A percentile compares a stretch with the other conserved stretches of the same genome.
phyloP scores from a whole-genome alignment of 2,113 vertebrate genomes.

The Sinocyclocheilus anshuiensis region DNA sequence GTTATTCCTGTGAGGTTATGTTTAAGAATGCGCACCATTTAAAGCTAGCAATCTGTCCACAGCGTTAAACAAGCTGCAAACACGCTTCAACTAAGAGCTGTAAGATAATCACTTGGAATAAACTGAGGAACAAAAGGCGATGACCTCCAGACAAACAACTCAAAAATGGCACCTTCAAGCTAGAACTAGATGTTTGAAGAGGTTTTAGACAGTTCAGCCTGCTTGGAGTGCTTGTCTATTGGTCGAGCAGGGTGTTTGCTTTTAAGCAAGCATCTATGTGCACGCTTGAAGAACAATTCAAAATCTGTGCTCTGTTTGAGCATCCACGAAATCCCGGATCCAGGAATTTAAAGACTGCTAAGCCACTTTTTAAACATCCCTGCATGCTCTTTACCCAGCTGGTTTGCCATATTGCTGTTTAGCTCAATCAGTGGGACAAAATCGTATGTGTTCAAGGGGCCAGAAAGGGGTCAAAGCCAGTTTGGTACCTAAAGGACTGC shows the following conservation, averaged over 20 bases:
- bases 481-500: slow-evolving; percentile 27
- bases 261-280: slow-evolving; percentile 48
- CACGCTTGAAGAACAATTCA: not conserved
- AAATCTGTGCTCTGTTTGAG: not conserved
- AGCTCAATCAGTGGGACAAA: slow-evolving; percentile 28
- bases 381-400: not conserved
- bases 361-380: slow-evolving; percentile 19
- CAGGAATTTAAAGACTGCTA: not conserved
- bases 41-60: slow-evolving; percentile 25
- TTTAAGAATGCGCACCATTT: not conserved
- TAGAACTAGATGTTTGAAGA: slow-evolving; percentile 34
- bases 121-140: slow-evolving; percentile 63
- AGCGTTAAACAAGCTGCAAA: slow-evolving; percentile 58
- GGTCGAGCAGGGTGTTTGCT: slow-evolving; percentile 62
- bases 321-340: not conserved
- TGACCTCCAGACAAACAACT: slow-evolving; percentile 58
- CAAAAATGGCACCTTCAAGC: slow-evolving; percentile 54
- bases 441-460: slow-evolving; percentile 27
- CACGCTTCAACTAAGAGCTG: slow-evolving; percentile 47
- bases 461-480: slow-evolving; percentile 20
- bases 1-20: not conserved
- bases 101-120: slow-evolving; percentile 62
- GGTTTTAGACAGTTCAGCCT: not conserved
- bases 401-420: not conserved
- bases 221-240: slow-evolving; percentile 67